phyloP scores from a whole-genome alignment of 2,888 invertebrate genomes.

The Leptinotarsa peninsularis region DNA sequence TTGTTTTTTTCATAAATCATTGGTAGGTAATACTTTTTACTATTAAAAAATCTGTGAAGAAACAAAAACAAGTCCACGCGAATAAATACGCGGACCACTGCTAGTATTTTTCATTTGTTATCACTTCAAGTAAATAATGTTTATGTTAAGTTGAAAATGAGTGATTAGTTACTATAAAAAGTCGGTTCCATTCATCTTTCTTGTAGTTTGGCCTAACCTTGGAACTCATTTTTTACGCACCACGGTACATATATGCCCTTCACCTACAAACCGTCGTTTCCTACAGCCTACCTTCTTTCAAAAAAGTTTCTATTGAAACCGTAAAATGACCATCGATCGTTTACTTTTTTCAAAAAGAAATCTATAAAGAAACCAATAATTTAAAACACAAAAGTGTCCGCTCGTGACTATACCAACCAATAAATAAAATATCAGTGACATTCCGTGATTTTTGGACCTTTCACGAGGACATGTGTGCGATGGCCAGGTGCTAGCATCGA shows the following conservation, averaged over 20 bases:
- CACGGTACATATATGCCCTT: background rate
- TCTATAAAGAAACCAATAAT: slow-evolving; percentile 51
- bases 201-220: background rate
- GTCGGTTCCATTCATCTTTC: too few relatives aligned
- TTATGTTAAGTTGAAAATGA: too few relatives aligned
- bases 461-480: slow-evolving; percentile 52
- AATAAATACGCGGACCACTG: too few relatives aligned
- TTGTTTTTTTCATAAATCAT: too few relatives aligned
- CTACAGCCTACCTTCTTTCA: slow-evolving; percentile 15
- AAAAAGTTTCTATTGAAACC: slow-evolving; percentile 37
- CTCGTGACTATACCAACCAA: slow-evolving; percentile 58
- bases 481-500: slow-evolving; percentile 50
- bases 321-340: slow-evolving; percentile 44
- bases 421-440: slow-evolving; percentile 67
- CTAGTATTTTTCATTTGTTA: too few relatives aligned
- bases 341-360: slow-evolving; percentile 43
- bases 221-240: background rate
- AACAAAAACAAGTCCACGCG: too few relatives aligned
- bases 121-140: too few relatives aligned
- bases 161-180: too few relatives aligned
- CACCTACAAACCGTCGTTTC: slow-evolving; percentile 2
- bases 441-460: slow-evolving; percentile 59
- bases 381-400: slow-evolving; percentile 54
- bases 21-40: too few relatives aligned
- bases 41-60: too few relatives aligned